A percentile compares a stretch with the other conserved stretches of the same genome.
These are phyloP conservation scores for Cynopterus brachyotis DNA, from an alignment of 2,113 vertebrate genomes.

Conservation along the genomic window DNA sequence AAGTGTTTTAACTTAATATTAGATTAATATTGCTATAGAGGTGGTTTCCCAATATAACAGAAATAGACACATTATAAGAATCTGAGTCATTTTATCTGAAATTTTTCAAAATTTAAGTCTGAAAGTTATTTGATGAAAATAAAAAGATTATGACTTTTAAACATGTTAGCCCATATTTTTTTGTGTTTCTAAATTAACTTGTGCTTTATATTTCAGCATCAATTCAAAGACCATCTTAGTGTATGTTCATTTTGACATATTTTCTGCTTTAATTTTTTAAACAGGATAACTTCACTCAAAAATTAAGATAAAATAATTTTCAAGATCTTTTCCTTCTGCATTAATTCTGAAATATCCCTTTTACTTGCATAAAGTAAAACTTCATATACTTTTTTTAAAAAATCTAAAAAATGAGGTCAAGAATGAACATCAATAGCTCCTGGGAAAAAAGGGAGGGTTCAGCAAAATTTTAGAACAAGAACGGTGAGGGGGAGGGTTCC, in stretches of 20 bases:
- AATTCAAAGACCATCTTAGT: neutral
- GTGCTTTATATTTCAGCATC: neutral
- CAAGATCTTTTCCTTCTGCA: neutral
- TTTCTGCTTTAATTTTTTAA: neutral
- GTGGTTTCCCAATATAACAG: neutral
- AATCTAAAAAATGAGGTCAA: constrained; percentile 18
- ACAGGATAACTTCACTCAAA: neutral
- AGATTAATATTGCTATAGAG: neutral
- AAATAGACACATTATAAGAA: neutral
- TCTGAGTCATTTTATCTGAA: neutral
- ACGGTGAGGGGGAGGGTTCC: neutral
- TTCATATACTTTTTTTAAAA: neutral
- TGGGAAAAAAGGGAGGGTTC: neutral
- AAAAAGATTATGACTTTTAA: neutral
- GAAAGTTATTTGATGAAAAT: neutral
- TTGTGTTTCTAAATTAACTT: neutral
- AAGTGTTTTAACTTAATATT: neutral
- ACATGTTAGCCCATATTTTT: neutral
- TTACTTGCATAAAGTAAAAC: neutral
- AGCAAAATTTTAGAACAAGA: neutral
- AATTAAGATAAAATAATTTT: neutral
- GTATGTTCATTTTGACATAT: neutral
- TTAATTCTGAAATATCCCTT: neutral
- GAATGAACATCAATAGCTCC: neutral
- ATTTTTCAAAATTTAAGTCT: neutral